Percentiles rank a stretch among this genome's conserved stretches.
Evolutionary conservation across 1,140 invertebrate genomes (phyloP).

Genomic region (Teleogryllus occipitalis): DNA sequence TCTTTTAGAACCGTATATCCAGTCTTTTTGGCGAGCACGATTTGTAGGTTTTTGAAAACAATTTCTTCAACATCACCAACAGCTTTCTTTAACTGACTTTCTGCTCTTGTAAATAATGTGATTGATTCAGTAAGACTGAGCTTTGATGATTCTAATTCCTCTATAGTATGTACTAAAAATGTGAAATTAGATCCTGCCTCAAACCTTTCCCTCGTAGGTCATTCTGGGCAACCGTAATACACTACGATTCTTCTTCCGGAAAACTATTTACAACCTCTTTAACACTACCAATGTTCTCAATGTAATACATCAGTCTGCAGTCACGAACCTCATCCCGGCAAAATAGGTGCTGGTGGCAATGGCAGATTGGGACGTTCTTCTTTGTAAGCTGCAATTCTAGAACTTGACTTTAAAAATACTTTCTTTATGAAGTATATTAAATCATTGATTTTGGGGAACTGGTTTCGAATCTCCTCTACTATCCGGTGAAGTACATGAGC

Average conservation of each 20-base stretch:
- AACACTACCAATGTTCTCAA: not conserved
- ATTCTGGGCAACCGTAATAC: not conserved
- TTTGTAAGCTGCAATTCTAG: not conserved
- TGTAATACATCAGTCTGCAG: not conserved
- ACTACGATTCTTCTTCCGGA: not conserved
- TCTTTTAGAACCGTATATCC: no score
- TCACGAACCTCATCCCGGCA: not conserved
- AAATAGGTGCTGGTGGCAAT: not conserved
- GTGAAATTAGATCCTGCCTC: slow-evolving; percentile 8
- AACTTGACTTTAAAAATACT: not conserved
- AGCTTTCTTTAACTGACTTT: not conserved
- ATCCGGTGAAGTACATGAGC: not conserved
- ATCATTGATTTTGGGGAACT: no score
- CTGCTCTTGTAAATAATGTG: not conserved
- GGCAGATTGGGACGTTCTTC: not conserved
- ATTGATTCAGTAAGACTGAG: not conserved
- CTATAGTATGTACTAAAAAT: not conserved
- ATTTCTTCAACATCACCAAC: not conserved
- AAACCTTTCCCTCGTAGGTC: not conserved
- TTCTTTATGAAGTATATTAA: no score
- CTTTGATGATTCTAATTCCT: not conserved
- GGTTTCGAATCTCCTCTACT: not conserved
- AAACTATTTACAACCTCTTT: not conserved
- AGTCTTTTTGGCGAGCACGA: not conserved
- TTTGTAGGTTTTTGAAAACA: not conserved